Evolutionary conservation across 2,797 vertebrate genomes (phyloP).

Genomic region (Hipposideros larvatus): DNA sequence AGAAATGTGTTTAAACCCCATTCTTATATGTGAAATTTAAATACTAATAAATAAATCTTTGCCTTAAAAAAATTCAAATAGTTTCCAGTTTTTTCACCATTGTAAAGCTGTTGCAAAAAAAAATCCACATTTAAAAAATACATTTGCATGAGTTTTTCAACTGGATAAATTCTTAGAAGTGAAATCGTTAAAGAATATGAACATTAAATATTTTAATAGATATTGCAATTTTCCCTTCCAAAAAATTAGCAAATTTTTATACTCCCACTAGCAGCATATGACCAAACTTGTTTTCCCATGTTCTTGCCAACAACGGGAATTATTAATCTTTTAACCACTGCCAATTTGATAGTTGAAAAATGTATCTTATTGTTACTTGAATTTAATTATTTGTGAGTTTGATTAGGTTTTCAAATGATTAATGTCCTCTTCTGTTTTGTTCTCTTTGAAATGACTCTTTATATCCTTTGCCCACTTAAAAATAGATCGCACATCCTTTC

Average conservation of each 20-base stretch:
- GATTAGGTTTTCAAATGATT: conserved; percentile 50
- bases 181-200: not conserved
- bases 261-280: not conserved
- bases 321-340: conserved; percentile 69
- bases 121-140: not conserved
- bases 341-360: conserved; percentile 65
- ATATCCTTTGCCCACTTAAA: not conserved
- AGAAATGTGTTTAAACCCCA: conserved; percentile 19
- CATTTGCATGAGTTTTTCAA: not conserved
- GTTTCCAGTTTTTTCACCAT: not conserved
- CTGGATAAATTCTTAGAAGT: not conserved
- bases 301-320: conserved; percentile 52
- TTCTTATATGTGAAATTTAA: conserved; percentile 1
- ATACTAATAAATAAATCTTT: conserved; percentile 16
- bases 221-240: not conserved
- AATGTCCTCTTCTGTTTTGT: not conserved
- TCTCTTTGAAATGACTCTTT: not conserved
- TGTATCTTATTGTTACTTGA: conserved; percentile 63
- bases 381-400: conserved; percentile 68
- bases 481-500: not conserved
- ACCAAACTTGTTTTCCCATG: conserved; percentile 11
- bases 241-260: conserved; percentile 45
- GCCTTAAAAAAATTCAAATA: not conserved
- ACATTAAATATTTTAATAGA: conserved; percentile 11
- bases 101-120: not conserved